Evolutionary conservation across 2,113 vertebrate species (phyloP).

Genomic region (Meleagris gallopavo): DNA sequence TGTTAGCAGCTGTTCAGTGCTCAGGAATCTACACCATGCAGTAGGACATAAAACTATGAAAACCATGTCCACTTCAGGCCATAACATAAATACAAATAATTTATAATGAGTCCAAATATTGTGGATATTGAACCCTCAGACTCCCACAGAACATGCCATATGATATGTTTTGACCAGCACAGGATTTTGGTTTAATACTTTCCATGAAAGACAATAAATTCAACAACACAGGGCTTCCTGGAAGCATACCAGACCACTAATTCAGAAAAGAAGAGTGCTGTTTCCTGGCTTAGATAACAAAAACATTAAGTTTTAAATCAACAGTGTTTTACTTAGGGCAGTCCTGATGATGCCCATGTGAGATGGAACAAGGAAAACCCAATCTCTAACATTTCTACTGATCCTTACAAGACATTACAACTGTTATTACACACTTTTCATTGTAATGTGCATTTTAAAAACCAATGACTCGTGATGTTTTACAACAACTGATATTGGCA

Average conservation of each 20-base stretch:
- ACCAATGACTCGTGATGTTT: not conserved
- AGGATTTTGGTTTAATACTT: conserved; percentile 10
- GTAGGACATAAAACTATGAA: not conserved
- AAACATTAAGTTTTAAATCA: not conserved
- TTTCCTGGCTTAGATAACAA: not conserved
- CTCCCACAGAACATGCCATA: not conserved
- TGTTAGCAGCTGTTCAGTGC: not conserved
- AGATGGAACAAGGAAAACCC: not conserved
- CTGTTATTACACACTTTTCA: not conserved
- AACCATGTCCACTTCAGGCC: not conserved
- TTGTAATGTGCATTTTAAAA: not conserved
- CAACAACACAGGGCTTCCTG: not conserved
- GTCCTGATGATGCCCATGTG: not conserved
- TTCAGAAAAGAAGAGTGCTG: not conserved
- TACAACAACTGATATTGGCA: not conserved
- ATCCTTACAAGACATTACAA: not conserved
- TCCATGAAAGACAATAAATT: conserved; percentile 7
- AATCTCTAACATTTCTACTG: not conserved
- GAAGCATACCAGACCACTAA: conserved; percentile 20
- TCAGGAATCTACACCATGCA: not conserved
- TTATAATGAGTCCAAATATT: not conserved
- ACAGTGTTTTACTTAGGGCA: not conserved
- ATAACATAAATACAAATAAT: not conserved
- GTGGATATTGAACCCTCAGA: not conserved
- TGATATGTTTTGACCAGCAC: not conserved